Evolutionary conservation across 1,140 invertebrate species (phyloP), one percentile per base, ranked within the genome.

Genomic region (Ceratina japonica): DNA sequence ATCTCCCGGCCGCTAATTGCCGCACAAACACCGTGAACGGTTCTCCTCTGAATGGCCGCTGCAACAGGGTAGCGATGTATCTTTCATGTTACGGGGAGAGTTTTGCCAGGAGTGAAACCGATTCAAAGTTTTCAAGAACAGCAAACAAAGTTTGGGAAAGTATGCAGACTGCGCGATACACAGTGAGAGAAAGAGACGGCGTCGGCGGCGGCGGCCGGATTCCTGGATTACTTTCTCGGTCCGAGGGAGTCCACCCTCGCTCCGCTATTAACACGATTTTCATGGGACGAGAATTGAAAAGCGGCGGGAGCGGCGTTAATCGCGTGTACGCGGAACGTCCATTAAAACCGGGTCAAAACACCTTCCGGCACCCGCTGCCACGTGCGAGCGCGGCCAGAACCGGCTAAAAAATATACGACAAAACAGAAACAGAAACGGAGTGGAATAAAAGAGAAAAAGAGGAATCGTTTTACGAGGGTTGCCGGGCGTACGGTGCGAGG

Each of bases 91-190:
- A 5, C 66, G 44, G 51, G 51, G 58, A 64, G 56, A 76, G 69
- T 61, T 61, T 54, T 0, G 51, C 52, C 63, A n/a, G 24, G 52
- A 16, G 77, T 51, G 70, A 74, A 79, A 78, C 68, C 75, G 75
- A 78, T 72, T 78, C 59, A 56, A 78, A 78, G 68, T 78, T 78
- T 78, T 72, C 75, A 78, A 78, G 75, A 78, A 77, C 75, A 56
- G 58, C 68, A 15, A 77, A 77, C 75, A 77, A 77, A 77, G 75
- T 77, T 77, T 20, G 56, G 31, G 75, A 62, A 77, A 77, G 75
- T 77, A 77, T 77, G 75, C 75, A 18, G 27, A 63, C 54, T 12
- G 8, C 16, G 49, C 68, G 75, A 71, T 77, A 77, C 75, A 77
- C 16, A 24, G 66, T 15, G n/a, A 20, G n/a, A 37, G n/a, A 7